Conservation (phyloP, 1,140 invertebrate species). For the Zaprionus vittiger region DNA sequence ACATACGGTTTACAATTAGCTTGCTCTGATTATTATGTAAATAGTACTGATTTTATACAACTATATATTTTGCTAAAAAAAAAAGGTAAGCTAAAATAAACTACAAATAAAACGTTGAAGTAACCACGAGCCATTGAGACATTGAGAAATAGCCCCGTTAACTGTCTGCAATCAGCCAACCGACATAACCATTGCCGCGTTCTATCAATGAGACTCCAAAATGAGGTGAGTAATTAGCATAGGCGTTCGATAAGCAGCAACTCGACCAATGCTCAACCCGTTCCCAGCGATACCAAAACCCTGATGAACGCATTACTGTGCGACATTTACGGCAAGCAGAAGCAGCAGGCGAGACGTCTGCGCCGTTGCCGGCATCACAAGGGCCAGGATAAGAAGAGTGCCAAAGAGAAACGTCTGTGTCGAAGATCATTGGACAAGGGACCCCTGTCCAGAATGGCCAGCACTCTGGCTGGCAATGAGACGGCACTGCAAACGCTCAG, state of each 20-base stretch:
- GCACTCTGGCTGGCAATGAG: constrained; percentile 39
- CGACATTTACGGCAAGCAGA: constrained; percentile 76
- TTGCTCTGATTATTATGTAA: constrained; percentile 58
- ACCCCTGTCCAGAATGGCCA: constrained; percentile 33
- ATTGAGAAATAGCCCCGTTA: constrained; percentile 2
- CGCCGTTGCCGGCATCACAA: constrained; percentile 14
- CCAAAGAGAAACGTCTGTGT: background rate
- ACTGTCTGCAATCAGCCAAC: constrained; percentile 20
- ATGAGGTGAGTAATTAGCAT: constrained; percentile 77
- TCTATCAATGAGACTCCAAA: constrained; percentile 49
- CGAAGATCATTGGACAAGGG: constrained; percentile 10
- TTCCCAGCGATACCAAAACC: constrained; percentile 58
- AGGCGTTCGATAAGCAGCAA: constrained; percentile 23
- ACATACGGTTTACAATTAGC: background rate
- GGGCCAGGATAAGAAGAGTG: background rate
- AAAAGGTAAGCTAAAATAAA: constrained; percentile 6
- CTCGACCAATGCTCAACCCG: background rate
- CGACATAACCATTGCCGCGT: constrained; percentile 12
- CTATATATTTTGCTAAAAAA: constrained; percentile 38
- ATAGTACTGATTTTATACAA: constrained; percentile 24
- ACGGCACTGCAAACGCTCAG: constrained; percentile 28
- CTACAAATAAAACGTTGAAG: constrained; percentile 14
- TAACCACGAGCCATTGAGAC: constrained; percentile 15
- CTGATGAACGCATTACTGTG: constrained; percentile 68
- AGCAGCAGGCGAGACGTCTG: constrained; percentile 40